A percentile compares a stretch with the other conserved stretches of the same genome.
phyloP scores from a whole-genome alignment of 1,140 invertebrate species.

The Fopius arisanus region DNA sequence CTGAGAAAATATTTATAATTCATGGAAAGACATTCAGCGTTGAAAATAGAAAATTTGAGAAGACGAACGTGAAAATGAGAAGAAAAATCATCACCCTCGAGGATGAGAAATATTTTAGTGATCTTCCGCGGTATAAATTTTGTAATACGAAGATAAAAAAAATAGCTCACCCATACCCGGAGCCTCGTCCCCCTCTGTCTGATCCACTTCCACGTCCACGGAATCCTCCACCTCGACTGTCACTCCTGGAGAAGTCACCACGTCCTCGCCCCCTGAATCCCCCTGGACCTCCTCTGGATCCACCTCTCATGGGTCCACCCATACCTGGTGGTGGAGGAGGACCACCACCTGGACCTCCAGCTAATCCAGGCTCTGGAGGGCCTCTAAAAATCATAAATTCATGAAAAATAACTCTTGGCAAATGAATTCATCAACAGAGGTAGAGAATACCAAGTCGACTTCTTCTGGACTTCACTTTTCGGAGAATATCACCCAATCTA shows the following conservation, averaged over 20 bases:
- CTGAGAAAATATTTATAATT: too few species aligned
- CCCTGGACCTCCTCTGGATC: slow-evolving; percentile 50
- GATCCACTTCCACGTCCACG: slow-evolving; percentile 38
- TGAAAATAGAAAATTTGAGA: too few species aligned
- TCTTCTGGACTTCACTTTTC: too few species aligned
- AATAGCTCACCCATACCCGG: slow-evolving; percentile 42
- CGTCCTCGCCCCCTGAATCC: slow-evolving; percentile 51
- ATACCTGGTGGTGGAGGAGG: slow-evolving; percentile 47
- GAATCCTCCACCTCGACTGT: slow-evolving; percentile 46
- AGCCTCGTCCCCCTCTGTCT: slow-evolving; percentile 52
- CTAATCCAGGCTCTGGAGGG: slow-evolving; percentile 53
- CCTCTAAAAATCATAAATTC: slow-evolving; percentile 41
- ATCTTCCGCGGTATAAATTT: too few species aligned
- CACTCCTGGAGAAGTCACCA: slow-evolving; percentile 48
- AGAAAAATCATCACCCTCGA: too few species aligned
- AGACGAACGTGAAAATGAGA: too few species aligned
- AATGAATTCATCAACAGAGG: too few species aligned
- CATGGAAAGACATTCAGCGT: too few species aligned
- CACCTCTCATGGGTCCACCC: slow-evolving; percentile 52
- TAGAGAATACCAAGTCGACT: too few species aligned
- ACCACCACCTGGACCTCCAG: slow-evolving; percentile 48
- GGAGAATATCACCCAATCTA: too few species aligned
- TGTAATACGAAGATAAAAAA: background rate
- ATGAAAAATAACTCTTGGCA: background rate
- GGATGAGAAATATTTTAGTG: too few species aligned